A percentile compares a stretch with the other conserved stretches of the same genome.
phyloP scores from a whole-genome alignment of 2,888 invertebrate genomes.

The Amblyjoppa proteus region DNA sequence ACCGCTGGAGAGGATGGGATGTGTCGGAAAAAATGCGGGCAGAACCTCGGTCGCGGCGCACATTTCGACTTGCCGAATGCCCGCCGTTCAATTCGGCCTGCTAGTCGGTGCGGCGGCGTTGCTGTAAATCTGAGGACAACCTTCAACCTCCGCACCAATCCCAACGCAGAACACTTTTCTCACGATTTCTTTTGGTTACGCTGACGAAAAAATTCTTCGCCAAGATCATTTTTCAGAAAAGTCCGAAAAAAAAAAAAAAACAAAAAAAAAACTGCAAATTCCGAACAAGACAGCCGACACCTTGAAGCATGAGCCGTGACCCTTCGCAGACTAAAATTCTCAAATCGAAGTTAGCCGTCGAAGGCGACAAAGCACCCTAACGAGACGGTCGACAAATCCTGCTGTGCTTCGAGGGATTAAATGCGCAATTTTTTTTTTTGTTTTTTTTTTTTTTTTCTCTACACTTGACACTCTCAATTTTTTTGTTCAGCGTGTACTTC shows the following conservation, averaged over 20 bases:
- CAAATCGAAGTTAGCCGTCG: too few relatives aligned
- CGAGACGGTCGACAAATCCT: too few relatives aligned
- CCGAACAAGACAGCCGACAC: not conserved
- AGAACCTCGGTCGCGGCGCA: slow-evolving; percentile 73
- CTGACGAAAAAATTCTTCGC: not conserved
- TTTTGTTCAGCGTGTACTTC: not conserved
- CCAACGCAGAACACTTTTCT: not conserved
- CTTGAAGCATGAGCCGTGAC: not conserved
- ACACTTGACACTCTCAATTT: not conserved
- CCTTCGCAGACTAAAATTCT: not conserved
- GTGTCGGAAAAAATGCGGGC: slow-evolving; percentile 88
- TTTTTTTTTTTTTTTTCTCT: too few relatives aligned
- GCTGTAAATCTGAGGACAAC: slow-evolving; percentile 43
- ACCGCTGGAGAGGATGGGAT: slow-evolving; percentile 94
- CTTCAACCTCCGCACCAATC: not conserved
- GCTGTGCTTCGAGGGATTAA: too few relatives aligned
- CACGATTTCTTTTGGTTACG: not conserved
- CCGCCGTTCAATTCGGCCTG: slow-evolving; percentile 57
- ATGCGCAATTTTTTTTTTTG: too few relatives aligned
- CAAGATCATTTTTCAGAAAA: not conserved
- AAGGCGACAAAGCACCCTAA: too few relatives aligned
- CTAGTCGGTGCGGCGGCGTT: slow-evolving; percentile 39
- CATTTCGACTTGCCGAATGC: slow-evolving; percentile 34
- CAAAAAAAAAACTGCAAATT: not conserved
- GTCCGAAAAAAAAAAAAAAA: not conserved